Conservation (phyloP, 2,113 vertebrate genomes). For the Halcyon senegalensis region DNA sequence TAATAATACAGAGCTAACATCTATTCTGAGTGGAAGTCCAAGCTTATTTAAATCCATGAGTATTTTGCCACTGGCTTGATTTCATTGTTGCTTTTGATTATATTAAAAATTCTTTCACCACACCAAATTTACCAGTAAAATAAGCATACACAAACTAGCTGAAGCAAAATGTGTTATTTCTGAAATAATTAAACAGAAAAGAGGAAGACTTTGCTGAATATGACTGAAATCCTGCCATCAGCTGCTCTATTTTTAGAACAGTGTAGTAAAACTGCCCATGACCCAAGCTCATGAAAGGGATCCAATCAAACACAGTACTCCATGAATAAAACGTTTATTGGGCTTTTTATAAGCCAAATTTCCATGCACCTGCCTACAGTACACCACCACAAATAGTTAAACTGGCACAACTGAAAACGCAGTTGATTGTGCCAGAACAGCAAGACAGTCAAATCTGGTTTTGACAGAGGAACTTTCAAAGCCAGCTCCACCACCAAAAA, state of each 20-base stretch:
- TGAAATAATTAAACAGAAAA: neutral
- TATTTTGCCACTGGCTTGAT: slow-evolving; percentile 12
- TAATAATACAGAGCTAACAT: neutral
- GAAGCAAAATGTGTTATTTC: neutral
- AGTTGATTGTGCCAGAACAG: neutral
- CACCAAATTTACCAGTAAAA: neutral
- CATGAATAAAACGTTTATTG: neutral
- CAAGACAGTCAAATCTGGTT: neutral
- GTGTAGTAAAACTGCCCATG: neutral
- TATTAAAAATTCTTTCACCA: neutral
- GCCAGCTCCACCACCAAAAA: neutral
- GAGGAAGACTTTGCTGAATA: neutral
- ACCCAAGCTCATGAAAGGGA: neutral
- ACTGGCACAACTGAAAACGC: neutral
- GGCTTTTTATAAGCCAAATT: neutral
- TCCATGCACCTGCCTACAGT: neutral
- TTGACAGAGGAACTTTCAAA: neutral
- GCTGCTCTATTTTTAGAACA: neutral
- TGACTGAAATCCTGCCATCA: neutral
- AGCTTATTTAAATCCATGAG: neutral
- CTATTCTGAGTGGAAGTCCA: neutral
- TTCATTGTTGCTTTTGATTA: neutral
- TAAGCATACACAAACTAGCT: neutral
- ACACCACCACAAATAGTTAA: neutral
- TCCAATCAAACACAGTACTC: neutral